Evolutionary conservation across 2,113 vertebrate genomes (phyloP), one percentile per base, ranked within the genome.

Genomic region (Athene cunicularia): DNA sequence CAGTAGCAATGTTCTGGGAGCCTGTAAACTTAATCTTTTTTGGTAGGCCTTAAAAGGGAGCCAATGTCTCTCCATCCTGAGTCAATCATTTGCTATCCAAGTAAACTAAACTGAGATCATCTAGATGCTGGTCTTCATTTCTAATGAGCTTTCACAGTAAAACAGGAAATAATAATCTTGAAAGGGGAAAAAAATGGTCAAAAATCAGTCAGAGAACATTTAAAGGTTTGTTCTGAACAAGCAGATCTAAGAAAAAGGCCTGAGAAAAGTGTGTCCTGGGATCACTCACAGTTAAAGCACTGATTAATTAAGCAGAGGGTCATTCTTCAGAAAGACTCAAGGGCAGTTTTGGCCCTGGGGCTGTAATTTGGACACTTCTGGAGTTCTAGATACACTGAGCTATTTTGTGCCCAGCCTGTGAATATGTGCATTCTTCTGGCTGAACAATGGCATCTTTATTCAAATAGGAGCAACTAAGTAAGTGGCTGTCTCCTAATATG

Each of bases 151-250:
- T 96, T 90, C 95, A 92, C 77, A 96, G 95, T 91, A 96, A 93
- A 94, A 95, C 95, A 97, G 94, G 95, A 98, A 96, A 97, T 96
- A 94, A 95, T 97, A 97, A 97, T 92, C 96, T 95, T 94, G 90
- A 95, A 97, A 95, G 93, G 95, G 95, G 89, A 17, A 73, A 96
- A 94, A 96, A 95, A 84, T 93, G 91, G 95, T 95, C 95, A 97
- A 96, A 98, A 97, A 97, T 97, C 95, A 95, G 86, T 88, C 80
- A 93, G 86, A 95, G 90, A 97, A 96, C 92, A 97, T 97, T 96
- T 94, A 91, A 91, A 97, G 95, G 85, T 94, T 97, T 97, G 91
- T 96, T 96, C 94, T 67, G 95, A 97, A 95, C 90, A 96, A 90
- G 71, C 76, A 91, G 73, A 83, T 77, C 89, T 95, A 96, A 93